These are phyloP conservation scores for Psephotus haematonotus DNA, from an alignment of 2,113 vertebrate species.

Conservation along the genomic window DNA sequence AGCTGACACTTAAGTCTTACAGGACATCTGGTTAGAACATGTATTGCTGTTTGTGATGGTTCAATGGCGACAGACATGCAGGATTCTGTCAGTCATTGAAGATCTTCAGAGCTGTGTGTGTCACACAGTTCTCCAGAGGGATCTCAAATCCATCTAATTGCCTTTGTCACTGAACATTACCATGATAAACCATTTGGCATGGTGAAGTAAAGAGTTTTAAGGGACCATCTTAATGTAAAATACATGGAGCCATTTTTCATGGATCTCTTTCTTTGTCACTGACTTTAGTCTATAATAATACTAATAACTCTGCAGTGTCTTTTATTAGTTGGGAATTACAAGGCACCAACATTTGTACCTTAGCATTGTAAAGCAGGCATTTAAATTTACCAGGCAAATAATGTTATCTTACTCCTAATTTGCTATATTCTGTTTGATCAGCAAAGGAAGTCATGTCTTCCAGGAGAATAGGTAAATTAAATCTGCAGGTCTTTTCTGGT, in stretches of 20 bases:
- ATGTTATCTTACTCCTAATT: not conserved
- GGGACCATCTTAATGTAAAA: not conserved
- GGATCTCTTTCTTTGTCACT: not conserved
- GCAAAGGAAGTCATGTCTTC: not conserved
- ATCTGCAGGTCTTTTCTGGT: not conserved
- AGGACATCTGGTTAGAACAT: not conserved
- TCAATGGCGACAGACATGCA: not conserved
- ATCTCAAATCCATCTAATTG: not conserved
- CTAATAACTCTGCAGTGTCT: not conserved
- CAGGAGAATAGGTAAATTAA: not conserved
- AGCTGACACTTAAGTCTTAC: not conserved
- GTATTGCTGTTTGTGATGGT: not conserved
- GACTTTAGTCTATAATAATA: not conserved
- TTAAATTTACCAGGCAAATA: conserved; percentile 4
- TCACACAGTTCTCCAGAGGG: not conserved
- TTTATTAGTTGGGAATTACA: conserved; percentile 9
- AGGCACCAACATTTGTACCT: not conserved
- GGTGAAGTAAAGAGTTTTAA: not conserved
- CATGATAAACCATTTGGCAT: not conserved
- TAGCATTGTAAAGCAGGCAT: not conserved
- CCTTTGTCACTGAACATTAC: not conserved
- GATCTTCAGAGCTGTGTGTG: not conserved
- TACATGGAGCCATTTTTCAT: not conserved
- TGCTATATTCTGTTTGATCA: not conserved
- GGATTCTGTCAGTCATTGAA: not conserved